A percentile compares a stretch with the other conserved stretches of the same genome.
phyloP scores from a whole-genome alignment of 2,888 invertebrate species.

The Xiphydria camelus region DNA sequence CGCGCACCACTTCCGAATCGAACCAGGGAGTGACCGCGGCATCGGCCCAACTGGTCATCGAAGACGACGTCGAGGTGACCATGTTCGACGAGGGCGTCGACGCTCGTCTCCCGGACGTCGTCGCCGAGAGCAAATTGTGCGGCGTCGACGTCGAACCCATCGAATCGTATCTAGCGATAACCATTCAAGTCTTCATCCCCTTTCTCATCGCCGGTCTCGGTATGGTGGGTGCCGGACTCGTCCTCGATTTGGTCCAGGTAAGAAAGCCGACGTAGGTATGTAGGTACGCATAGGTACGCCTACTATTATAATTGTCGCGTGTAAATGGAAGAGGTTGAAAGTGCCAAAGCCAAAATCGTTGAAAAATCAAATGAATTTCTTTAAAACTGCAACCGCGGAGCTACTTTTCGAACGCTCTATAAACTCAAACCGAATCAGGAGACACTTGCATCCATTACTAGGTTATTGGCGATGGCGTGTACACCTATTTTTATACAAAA shows the following conservation, averaged over 20 bases:
- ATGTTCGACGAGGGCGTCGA: constrained; percentile 53
- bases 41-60: constrained; percentile 21
- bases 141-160: constrained; percentile 55
- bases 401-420: too few relatives aligned
- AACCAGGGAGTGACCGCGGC: constrained; percentile 29
- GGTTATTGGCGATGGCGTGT: too few relatives aligned
- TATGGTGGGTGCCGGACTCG: constrained; percentile 78
- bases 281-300: too few relatives aligned
- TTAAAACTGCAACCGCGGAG: too few relatives aligned
- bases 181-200: constrained; percentile 71
- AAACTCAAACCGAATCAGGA: too few relatives aligned
- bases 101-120: constrained; percentile 60
- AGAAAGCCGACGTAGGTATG: too few relatives aligned
- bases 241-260: constrained; percentile 74
- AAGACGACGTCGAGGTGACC: constrained; percentile 44
- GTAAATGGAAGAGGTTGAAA: too few relatives aligned
- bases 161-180: constrained; percentile 66
- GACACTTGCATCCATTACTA: too few relatives aligned
- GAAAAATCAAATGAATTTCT: too few relatives aligned
- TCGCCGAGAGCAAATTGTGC: constrained; percentile 60
- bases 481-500: too few relatives aligned
- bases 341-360: too few relatives aligned
- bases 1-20: constrained; percentile 49
- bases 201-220: constrained; percentile 78
- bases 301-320: too few relatives aligned